These are phyloP conservation scores for Phylloscopus whistleri DNA, from an alignment of 2,113 vertebrate genomes.

Conservation along the genomic window DNA sequence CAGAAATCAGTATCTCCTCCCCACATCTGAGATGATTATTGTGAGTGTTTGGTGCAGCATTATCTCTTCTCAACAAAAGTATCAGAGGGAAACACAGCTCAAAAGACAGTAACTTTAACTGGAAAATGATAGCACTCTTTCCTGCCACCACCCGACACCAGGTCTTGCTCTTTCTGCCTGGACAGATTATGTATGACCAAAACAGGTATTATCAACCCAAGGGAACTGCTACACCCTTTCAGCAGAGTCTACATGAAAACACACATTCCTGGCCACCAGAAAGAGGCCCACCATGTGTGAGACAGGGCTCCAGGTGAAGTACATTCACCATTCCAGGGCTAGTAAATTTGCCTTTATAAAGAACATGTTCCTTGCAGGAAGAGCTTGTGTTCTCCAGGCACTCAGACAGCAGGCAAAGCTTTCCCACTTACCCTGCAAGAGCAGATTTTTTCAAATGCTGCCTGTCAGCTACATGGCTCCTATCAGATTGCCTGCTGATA, in stretches of 20 bases:
- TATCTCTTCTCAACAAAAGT: neutral
- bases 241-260: neutral
- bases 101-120: neutral
- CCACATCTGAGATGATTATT: neutral
- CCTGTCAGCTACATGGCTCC: neutral
- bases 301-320: neutral
- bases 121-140: neutral
- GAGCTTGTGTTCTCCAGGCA: neutral
- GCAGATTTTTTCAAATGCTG: neutral
- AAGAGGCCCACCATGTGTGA: neutral
- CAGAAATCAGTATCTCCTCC: neutral
- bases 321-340: neutral
- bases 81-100: neutral
- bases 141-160: rapidly evolving
- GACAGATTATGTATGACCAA: neutral
- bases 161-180: neutral
- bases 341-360: neutral
- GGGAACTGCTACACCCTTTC: neutral
- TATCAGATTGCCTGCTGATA: neutral
- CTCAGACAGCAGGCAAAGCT: neutral
- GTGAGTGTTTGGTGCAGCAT: neutral
- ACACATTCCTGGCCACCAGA: neutral
- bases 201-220: neutral
- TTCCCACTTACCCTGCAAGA: neutral
- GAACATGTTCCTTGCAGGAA: neutral